Conservation (phyloP, 1,140 invertebrate species). For the Bombus picipes region DNA sequence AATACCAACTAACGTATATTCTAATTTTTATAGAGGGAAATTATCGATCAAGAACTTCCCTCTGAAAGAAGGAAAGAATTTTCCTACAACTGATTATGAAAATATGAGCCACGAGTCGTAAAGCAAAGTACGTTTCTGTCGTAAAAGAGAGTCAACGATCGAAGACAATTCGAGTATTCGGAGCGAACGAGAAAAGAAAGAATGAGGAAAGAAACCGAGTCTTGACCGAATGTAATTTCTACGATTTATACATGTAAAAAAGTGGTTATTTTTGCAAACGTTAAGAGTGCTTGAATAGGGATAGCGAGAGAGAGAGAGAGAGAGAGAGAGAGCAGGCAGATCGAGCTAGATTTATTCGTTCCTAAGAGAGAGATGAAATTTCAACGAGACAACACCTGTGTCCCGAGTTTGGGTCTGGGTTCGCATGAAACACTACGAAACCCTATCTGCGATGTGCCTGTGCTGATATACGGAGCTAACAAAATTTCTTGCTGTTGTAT, state of each 20-base stretch:
- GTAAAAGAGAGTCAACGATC: neutral
- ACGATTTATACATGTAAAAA: constrained; percentile 33
- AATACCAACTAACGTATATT: neutral
- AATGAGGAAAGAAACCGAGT: neutral
- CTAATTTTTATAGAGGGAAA: neutral
- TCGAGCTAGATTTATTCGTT: constrained; percentile 52
- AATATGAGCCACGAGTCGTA: no score
- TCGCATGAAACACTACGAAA: constrained; percentile 20
- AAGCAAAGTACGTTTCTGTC: neutral
- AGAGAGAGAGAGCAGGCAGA: neutral
- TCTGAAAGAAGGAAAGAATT: neutral
- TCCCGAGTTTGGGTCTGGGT: constrained; percentile 1
- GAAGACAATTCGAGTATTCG: neutral
- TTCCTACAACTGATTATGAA: neutral
- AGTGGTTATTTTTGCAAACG: neutral
- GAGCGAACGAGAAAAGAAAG: neutral
- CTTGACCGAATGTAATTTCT: constrained; percentile 30
- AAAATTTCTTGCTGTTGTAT: constrained; percentile 42
- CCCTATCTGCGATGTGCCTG: neutral
- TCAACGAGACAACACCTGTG: constrained; percentile 49
- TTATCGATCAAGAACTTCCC: neutral
- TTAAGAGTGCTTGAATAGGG: neutral
- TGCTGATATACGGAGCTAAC: constrained; percentile 38
- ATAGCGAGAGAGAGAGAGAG: neutral
- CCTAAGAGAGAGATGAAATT: constrained; percentile 26